Evolutionary conservation across 1,140 invertebrate genomes (phyloP), one percentile per base, ranked within the genome.

Genomic region (Tachypleus tridentatus): DNA sequence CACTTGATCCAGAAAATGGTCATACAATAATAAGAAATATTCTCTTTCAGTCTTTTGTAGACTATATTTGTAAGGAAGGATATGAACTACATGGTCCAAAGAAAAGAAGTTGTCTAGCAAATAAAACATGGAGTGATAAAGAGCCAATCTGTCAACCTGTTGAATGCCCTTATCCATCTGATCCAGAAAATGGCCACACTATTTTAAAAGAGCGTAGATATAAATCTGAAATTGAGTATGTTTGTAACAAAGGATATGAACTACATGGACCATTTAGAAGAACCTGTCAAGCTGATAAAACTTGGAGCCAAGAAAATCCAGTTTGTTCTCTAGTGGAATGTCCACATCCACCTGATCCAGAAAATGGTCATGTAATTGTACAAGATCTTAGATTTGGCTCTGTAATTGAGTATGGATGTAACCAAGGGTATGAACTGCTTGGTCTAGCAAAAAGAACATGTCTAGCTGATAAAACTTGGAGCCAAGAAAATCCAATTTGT

Each of bases 11-110:
- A 51, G 62, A 67, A 62, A 64, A 72, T 49, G 68, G 67, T 49
- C 69, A 69, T 10, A 81, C 83, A 4, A 81, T 84, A 72, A 78
- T 76, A n/a, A 82, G 81, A 11, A 86, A 84, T 1, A 80, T 83
- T 61, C 47, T 47, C 29, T 49, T 54, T 10, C 88, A 87, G 9
- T 85, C 86, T 0, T 79, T 86, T 54, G 87, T 87, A 3, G 83
- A 85, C 70, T 95, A 93, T 73, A 82, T 83, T 48, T 97, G 93
- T 75, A 82, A 86, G 29, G 81, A 85, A 72, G 93, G 93, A 1
- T 87, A 69, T 58, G 62, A 63, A 57, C 47, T 69, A 47, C 52
- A 66, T 48, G 68, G 68, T 52, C 54, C 64, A 52, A n/a, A 57
- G n/a, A 58, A 60, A 3, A 62, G 64, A 47, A 9, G 61, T 4